A percentile compares a stretch with the other conserved stretches of the same genome.
phyloP scores from a whole-genome alignment of 2,888 invertebrate species.

The Drosophila mercatorum region DNA sequence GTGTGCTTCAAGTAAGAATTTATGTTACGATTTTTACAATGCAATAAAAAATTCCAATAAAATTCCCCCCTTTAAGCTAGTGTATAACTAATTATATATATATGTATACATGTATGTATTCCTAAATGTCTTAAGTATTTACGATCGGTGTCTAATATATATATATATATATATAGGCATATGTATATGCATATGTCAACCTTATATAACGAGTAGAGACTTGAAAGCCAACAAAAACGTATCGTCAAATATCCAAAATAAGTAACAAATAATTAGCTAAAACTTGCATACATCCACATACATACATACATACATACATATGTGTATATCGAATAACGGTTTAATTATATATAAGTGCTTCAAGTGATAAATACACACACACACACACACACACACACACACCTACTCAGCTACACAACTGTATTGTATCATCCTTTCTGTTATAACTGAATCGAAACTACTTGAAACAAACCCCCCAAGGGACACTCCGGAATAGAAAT shows the following conservation, averaged over 20 bases:
- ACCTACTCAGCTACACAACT: conserved; percentile 6
- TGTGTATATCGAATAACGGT: conserved; percentile 27
- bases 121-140: conserved; percentile 43
- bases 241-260: conserved; percentile 54
- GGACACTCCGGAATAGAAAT: conserved; percentile 63
- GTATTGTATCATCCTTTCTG: conserved; percentile 20
- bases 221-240: conserved; percentile 54
- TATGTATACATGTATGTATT: conserved; percentile 35
- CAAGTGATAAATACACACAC: conserved; percentile 53
- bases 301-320: conserved; percentile 21
- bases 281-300: conserved; percentile 18
- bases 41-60: conserved; percentile 41
- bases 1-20: conserved; percentile 82
- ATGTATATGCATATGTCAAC: conserved; percentile 19
- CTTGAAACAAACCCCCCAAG: conserved; percentile 52
- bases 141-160: conserved; percentile 51
- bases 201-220: conserved; percentile 65
- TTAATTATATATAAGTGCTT: conserved; percentile 53
- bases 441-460: conserved; percentile 32
- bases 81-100: conserved; percentile 39
- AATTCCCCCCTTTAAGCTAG: conserved; percentile 40
- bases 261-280: conserved; percentile 17
- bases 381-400: conserved; percentile 10
- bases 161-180: conserved; percentile 32
- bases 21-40: conserved; percentile 69